phyloP scores from a whole-genome alignment of 2,888 invertebrate species.

The Ischnura elegans region DNA sequence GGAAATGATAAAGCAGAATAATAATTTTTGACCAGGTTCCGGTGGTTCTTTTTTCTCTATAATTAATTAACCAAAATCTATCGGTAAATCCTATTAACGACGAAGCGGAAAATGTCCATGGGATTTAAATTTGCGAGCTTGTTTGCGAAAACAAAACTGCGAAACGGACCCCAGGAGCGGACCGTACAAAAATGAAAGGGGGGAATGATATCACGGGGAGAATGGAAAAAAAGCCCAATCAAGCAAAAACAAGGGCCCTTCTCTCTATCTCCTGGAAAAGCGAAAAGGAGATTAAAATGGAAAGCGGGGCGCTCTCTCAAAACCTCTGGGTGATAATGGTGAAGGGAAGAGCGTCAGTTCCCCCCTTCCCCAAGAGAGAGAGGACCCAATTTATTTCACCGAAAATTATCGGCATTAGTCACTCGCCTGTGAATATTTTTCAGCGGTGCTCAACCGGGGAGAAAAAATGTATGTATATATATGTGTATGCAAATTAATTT shows the following conservation, averaged over 20 bases:
- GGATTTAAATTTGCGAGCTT: not conserved
- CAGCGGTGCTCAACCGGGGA: not conserved
- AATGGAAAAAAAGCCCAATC: not conserved
- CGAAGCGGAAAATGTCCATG: not conserved
- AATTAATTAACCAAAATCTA: too few species aligned
- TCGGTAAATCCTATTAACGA: too few species aligned
- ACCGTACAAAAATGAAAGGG: not conserved
- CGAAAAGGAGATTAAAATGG: conserved; percentile 15
- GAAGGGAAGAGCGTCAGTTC: not conserved
- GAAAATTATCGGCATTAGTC: not conserved
- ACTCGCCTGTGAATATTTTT: not conserved
- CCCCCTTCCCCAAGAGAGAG: too few species aligned
- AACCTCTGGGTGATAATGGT: not conserved
- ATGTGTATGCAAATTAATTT: not conserved
- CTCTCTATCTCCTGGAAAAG: not conserved
- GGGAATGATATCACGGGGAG: not conserved
- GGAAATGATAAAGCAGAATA: too few species aligned
- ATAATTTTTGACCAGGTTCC: too few species aligned
- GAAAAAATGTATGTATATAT: not conserved
- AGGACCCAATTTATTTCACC: not conserved
- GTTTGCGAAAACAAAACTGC: not conserved
- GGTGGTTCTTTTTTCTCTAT: too few species aligned
- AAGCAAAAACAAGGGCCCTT: not conserved
- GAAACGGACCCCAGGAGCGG: not conserved
- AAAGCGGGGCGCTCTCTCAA: not conserved